Percentiles rank a stretch among this genome's conserved stretches.
phyloP scores from a whole-genome alignment of 2,888 invertebrate species.

The Villa cingulata region DNA sequence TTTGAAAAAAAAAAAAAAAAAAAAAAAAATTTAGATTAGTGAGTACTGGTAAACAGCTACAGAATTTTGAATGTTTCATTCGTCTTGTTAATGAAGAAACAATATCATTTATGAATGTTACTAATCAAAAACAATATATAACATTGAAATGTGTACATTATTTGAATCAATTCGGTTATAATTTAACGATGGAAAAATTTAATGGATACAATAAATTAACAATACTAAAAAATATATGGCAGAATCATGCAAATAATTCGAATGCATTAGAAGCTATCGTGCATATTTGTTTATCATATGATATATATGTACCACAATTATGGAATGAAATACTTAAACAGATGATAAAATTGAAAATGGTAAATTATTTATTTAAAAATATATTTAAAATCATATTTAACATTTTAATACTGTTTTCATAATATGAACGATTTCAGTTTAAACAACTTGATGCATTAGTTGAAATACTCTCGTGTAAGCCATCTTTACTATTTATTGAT shows the following conservation, averaged over 20 bases:
- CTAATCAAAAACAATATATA: constrained; percentile 30
- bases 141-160: constrained; percentile 33
- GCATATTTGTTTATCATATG: constrained; percentile 32
- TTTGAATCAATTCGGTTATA: constrained; percentile 32
- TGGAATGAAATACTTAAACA: constrained; percentile 36
- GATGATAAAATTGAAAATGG: constrained; percentile 34
- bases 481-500: constrained; percentile 24
- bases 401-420: no score
- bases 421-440: constrained; percentile 1
- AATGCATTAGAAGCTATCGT: constrained; percentile 30
- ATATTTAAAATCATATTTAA: no score
- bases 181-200: constrained; percentile 32
- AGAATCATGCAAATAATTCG: constrained; percentile 27
- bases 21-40: no score
- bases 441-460: constrained; percentile 27
- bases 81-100: constrained; percentile 29
- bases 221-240: constrained; percentile 33
- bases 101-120: constrained; percentile 23
- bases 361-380: no score
- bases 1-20: no score
- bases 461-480: constrained; percentile 29
- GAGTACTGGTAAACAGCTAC: constrained; percentile 30
- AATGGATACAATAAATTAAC: constrained; percentile 31
- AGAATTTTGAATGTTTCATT: constrained; percentile 33
- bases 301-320: constrained; percentile 30